Percentiles rank a stretch among this genome's conserved stretches.
phyloP scores from a whole-genome alignment of 2,113 vertebrate species.

The Oncorhynchus gorbuscha region DNA sequence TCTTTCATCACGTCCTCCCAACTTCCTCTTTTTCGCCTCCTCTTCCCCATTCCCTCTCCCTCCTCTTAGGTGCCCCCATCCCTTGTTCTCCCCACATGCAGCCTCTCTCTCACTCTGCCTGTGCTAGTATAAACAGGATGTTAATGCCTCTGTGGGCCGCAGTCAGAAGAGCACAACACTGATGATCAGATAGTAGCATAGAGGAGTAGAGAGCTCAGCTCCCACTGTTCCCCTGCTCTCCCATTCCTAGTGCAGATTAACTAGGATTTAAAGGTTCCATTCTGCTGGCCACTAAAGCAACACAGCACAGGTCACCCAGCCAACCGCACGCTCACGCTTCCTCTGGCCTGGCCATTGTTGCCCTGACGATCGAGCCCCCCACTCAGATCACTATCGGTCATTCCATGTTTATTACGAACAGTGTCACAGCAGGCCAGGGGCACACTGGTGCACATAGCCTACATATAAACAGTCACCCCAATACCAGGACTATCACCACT shows the following conservation, averaged over 20 bases:
- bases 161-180: conserved; percentile 56
- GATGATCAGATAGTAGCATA: conserved; percentile 68
- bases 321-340: not conserved
- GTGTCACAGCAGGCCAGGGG: not conserved
- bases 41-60: not conserved
- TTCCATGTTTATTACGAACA: not conserved
- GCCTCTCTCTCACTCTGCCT: not conserved
- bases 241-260: conserved; percentile 68
- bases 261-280: conserved; percentile 63
- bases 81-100: not conserved
- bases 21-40: not conserved
- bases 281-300: conserved; percentile 52
- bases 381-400: not conserved
- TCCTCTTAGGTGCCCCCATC: not conserved
- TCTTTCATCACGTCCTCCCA: not conserved
- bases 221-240: conserved; percentile 26
- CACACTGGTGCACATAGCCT: not conserved
- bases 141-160: conserved; percentile 64
- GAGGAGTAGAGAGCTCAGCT: conserved; percentile 23
- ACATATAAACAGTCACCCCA: too few relatives aligned
- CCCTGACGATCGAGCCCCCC: conserved; percentile 4
- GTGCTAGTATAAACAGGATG: conserved; percentile 71
- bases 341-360: not conserved
- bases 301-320: conserved; percentile 46
- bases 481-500: too few relatives aligned